phyloP scores from a whole-genome alignment of 2,113 vertebrate genomes.

The Neomonachus schauinslandi region DNA sequence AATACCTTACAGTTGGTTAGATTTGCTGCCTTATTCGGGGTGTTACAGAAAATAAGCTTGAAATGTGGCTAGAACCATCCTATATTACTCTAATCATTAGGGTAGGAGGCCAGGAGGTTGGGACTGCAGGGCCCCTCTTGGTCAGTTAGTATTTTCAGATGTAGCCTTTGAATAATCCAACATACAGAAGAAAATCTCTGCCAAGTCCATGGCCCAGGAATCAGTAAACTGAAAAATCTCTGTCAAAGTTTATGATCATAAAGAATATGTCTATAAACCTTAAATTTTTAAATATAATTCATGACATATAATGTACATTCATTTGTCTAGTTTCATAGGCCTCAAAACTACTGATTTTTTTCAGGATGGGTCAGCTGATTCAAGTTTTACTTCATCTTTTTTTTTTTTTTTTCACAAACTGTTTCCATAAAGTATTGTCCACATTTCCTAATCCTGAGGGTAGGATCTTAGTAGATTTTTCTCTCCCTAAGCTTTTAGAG shows the following conservation, averaged over 20 bases:
- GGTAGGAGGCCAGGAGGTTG: not conserved
- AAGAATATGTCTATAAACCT: not conserved
- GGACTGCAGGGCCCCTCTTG: not conserved
- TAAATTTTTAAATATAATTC: conserved; percentile 7
- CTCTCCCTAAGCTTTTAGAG: not conserved
- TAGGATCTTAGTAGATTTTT: not conserved
- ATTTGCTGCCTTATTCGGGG: not conserved
- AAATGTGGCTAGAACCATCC: not conserved
- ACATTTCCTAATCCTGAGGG: not conserved
- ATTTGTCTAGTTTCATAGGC: not conserved
- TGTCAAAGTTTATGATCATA: not conserved
- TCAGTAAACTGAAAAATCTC: not conserved
- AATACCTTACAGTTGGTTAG: not conserved
- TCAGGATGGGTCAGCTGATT: not conserved
- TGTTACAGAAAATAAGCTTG: not conserved
- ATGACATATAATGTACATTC: not conserved
- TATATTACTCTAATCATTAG: not conserved
- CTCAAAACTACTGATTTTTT: not conserved
- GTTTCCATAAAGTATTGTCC: not conserved
- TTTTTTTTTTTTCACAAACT: not conserved
- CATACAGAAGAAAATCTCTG: not conserved
- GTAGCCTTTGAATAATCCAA: not conserved
- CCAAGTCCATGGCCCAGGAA: not conserved
- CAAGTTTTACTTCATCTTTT: not conserved
- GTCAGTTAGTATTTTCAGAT: not conserved